phyloP scores from a whole-genome alignment of 2,888 invertebrate genomes.

The Drosophila putrida region DNA sequence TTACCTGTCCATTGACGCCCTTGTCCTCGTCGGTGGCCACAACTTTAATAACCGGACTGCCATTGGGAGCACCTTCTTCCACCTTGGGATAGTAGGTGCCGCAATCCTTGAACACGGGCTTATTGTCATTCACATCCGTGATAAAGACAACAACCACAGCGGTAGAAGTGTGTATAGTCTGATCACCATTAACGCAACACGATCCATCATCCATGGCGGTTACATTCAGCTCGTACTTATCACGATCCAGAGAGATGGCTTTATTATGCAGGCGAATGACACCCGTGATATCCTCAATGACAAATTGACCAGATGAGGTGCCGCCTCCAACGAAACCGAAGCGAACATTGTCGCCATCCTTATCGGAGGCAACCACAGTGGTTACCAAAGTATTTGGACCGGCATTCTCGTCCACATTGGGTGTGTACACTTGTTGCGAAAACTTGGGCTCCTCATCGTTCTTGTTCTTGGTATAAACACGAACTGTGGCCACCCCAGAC shows the following conservation, averaged over 20 bases:
- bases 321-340: constrained; percentile 96
- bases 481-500: constrained; percentile 96
- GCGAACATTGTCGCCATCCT: constrained; percentile 98
- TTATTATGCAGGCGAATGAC: constrained; percentile 96
- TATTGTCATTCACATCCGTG: constrained; percentile 98
- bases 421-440: constrained; percentile 98
- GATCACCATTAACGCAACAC: constrained; percentile 96
- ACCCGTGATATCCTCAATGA: constrained; percentile 97
- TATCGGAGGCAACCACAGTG: constrained; percentile 98
- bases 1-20: constrained; percentile 94
- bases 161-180: constrained; percentile 95
- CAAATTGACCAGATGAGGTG: constrained; percentile 96
- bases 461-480: constrained; percentile 98
- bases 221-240: constrained; percentile 98
- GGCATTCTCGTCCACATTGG: constrained; percentile 98
- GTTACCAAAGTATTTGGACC: constrained; percentile 98
- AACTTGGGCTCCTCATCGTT: constrained; percentile 99
- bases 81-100: constrained; percentile 96
- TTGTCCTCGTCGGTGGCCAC: constrained; percentile 98
- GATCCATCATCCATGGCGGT: constrained; percentile 99
- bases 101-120: constrained; percentile 97
- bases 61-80: constrained; percentile 97
- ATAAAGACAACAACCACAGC: constrained; percentile 98
- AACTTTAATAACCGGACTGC: constrained; percentile 96
- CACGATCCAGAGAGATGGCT: constrained; percentile 94